Evolutionary conservation across 2,113 vertebrate species (phyloP).

Genomic region (Chaetops frenatus): DNA sequence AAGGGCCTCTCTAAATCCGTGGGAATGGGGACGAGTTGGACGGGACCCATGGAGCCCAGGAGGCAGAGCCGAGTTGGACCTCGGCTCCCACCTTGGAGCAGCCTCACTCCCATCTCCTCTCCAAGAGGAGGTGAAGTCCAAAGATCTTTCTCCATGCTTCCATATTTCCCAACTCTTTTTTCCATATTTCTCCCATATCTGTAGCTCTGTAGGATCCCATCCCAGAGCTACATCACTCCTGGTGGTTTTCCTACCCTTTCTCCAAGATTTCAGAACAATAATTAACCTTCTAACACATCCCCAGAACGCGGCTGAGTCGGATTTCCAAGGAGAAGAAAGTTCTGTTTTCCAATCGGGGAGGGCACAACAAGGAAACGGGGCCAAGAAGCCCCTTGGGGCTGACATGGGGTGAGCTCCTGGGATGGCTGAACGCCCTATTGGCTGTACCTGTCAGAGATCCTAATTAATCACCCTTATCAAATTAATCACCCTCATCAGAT

Average conservation of each 20-base stretch:
- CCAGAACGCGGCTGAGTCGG: rapidly evolving
- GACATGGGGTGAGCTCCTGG: neutral
- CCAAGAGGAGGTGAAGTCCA: neutral
- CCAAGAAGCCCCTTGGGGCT: neutral
- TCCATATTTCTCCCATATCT: rapidly evolving
- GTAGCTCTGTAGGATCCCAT: rapidly evolving
- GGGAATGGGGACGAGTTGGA: neutral
- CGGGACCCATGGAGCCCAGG: rapidly evolving
- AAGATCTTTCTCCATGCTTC: too few species aligned
- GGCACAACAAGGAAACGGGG: neutral
- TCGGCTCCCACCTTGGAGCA: neutral
- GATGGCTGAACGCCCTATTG: rapidly evolving
- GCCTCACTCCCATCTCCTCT: neutral
- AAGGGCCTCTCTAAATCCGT: neutral
- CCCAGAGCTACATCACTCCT: rapidly evolving
- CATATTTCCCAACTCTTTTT: too few species aligned
- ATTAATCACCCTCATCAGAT: neutral
- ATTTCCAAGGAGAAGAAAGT: neutral
- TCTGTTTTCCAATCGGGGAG: neutral
- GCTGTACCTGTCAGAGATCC: neutral
- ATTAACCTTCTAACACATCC: neutral
- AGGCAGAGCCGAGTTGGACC: neutral
- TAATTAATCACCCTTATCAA: neutral
- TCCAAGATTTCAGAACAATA: neutral
- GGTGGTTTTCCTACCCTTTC: neutral